Conservation (phyloP, 2,888 invertebrate species). For the Biston betularia region DNA sequence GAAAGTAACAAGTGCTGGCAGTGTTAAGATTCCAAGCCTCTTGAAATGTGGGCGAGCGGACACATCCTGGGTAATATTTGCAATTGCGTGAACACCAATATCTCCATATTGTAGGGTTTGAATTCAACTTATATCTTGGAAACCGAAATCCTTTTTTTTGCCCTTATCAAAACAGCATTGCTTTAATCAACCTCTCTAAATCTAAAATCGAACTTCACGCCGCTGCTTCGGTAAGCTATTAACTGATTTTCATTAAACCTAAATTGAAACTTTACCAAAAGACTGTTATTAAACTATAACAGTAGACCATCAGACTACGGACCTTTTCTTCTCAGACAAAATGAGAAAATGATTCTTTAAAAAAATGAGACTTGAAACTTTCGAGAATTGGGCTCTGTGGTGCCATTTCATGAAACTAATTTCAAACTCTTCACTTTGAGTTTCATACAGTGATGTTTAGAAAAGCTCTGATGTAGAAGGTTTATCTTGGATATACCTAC, state of each 20-base stretch:
- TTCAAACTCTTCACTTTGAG: slow-evolving; percentile 30
- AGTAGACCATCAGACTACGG: slow-evolving; percentile 10
- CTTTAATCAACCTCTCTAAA: slow-evolving; percentile 28
- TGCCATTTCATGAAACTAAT: slow-evolving; percentile 30
- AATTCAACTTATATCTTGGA: slow-evolving; percentile 8
- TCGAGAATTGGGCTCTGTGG: slow-evolving; percentile 31
- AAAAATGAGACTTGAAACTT: slow-evolving; percentile 29
- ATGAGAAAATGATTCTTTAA: slow-evolving; percentile 23
- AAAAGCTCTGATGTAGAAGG: slow-evolving; percentile 19
- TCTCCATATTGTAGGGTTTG: neutral
- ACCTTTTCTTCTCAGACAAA: slow-evolving; percentile 20
- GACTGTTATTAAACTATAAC: slow-evolving; percentile 23
- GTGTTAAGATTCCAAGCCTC: too few species aligned
- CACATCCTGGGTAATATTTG: too few species aligned
- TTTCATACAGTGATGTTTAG: slow-evolving; percentile 24
- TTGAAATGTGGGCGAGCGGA: too few species aligned
- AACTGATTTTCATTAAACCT: slow-evolving; percentile 26
- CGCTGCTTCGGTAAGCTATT: slow-evolving; percentile 24
- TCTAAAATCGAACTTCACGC: slow-evolving; percentile 25
- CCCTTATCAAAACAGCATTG: slow-evolving; percentile 22
- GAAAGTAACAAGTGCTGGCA: too few species aligned
- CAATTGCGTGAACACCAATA: too few species aligned
- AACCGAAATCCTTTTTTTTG: slow-evolving; percentile 9
- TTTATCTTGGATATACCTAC: slow-evolving; percentile 1
- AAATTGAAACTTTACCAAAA: slow-evolving; percentile 28